A percentile compares a stretch with the other conserved stretches of the same genome.
phyloP scores from a whole-genome alignment of 2,888 invertebrate genomes.

The Pandemis cinnamomeana region DNA sequence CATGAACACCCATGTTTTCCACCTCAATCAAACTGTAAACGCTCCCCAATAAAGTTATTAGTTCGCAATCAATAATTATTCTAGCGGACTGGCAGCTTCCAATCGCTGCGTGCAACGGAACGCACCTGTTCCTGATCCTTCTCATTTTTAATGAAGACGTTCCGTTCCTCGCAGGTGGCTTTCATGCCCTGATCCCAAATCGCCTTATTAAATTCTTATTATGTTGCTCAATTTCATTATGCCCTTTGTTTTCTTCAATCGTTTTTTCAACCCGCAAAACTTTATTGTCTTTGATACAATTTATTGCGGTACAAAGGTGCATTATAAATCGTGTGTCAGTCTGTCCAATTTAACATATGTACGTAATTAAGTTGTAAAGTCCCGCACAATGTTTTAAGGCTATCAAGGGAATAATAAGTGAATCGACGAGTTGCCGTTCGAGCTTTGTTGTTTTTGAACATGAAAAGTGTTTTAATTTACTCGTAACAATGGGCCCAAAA shows the following conservation, averaged over 20 bases:
- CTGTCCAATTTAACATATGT: constrained; percentile 76
- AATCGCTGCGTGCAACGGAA: constrained; percentile 67
- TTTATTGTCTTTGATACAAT: constrained; percentile 72
- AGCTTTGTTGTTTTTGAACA: constrained; percentile 50
- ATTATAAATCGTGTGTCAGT: constrained; percentile 76
- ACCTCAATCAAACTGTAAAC: constrained; percentile 36
- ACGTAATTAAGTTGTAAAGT: constrained; percentile 81
- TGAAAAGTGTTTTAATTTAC: constrained; percentile 60
- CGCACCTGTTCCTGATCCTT: constrained; percentile 65
- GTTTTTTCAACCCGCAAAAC: constrained; percentile 74
- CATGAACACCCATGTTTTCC: constrained; percentile 10
- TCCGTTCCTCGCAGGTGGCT: constrained; percentile 77
- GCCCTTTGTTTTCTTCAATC: constrained; percentile 80
- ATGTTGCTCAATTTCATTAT: constrained; percentile 81
- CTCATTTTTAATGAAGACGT: constrained; percentile 81
- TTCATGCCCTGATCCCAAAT: constrained; percentile 58
- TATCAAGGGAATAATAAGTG: constrained; percentile 59
- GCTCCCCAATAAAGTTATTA: constrained; percentile 43
- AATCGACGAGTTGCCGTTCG: constrained; percentile 56
- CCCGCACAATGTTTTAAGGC: constrained; percentile 69
- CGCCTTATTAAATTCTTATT: constrained; percentile 72
- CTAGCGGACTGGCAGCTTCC: constrained; percentile 57
- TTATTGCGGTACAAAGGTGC: constrained; percentile 74
- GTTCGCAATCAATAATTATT: constrained; percentile 55
- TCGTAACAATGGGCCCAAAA: constrained; percentile 59